Percentiles rank a stretch among this genome's conserved stretches.
These are phyloP conservation scores for Omphaloscelis lunosa DNA, from an alignment of 2,888 invertebrate genomes.

Conservation along the genomic window DNA sequence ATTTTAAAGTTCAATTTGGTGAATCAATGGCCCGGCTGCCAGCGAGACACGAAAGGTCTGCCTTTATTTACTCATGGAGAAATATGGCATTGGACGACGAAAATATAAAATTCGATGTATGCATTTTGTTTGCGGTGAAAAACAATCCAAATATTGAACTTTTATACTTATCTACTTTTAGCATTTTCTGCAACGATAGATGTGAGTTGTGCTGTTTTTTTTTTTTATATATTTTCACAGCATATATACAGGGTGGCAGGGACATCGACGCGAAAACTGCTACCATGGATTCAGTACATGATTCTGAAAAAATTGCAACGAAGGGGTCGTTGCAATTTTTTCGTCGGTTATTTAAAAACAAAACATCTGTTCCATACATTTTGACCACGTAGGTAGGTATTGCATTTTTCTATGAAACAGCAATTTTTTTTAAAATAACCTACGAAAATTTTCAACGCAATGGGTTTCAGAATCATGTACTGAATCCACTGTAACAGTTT, in stretches of 20 bases:
- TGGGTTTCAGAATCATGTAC: too few relatives aligned
- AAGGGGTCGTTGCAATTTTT: too few relatives aligned
- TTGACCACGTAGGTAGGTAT: too few relatives aligned
- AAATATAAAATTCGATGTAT: conserved; percentile 23
- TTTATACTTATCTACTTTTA: not conserved
- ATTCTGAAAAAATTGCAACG: too few relatives aligned
- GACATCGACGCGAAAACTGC: too few relatives aligned
- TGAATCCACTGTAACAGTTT: too few relatives aligned
- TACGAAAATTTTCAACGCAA: too few relatives aligned
- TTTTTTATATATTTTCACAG: not conserved
- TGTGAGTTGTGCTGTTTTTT: not conserved
- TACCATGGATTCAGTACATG: too few relatives aligned
- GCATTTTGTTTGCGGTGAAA: not conserved
- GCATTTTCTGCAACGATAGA: not conserved
- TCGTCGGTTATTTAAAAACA: too few relatives aligned
- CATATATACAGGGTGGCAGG: not conserved
- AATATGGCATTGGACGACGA: conserved; percentile 21
- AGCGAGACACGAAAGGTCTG: conserved; percentile 62
- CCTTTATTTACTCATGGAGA: conserved; percentile 32
- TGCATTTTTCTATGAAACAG: too few relatives aligned
- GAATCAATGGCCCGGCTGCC: conserved; percentile 69
- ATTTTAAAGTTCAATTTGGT: conserved; percentile 79
- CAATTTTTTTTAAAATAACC: too few relatives aligned
- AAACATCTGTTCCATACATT: too few relatives aligned
- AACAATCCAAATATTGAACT: not conserved